Evolutionary conservation across 2,113 vertebrate species (phyloP).

Genomic region (Petroica traversi): DNA sequence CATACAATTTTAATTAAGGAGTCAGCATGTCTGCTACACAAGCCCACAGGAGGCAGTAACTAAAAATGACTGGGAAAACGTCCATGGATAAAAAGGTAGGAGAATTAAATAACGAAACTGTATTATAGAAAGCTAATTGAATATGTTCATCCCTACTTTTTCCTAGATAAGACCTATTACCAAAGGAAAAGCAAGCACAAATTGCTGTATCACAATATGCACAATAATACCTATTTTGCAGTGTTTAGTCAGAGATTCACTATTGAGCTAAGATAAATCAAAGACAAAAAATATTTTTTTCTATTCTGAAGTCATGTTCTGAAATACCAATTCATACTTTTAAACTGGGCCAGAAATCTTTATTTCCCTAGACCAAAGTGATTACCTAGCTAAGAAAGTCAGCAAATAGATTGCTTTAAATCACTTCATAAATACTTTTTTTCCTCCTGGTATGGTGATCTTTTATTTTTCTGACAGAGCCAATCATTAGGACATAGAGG

Average conservation of each 20-base stretch:
- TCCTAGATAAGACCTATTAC: neutral
- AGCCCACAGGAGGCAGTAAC: slow-evolving; percentile 64
- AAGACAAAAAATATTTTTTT: neutral
- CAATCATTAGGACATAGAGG: slow-evolving; percentile 12
- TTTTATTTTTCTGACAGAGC: slow-evolving; percentile 17
- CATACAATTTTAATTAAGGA: slow-evolving; percentile 76
- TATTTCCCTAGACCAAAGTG: neutral
- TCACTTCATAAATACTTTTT: neutral
- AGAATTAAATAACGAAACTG: slow-evolving; percentile 35
- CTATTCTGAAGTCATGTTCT: neutral
- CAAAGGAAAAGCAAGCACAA: neutral
- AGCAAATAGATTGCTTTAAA: slow-evolving; percentile 3
- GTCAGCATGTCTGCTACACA: slow-evolving; percentile 66
- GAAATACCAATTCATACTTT: neutral
- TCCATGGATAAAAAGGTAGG: slow-evolving; percentile 41
- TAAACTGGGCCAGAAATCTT: neutral
- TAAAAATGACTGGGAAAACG: slow-evolving; percentile 55
- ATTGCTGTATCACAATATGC: neutral
- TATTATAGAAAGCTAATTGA: slow-evolving; percentile 41
- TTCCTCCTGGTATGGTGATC: neutral
- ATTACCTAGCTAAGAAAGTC: neutral
- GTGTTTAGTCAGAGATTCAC: neutral
- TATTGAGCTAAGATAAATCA: neutral
- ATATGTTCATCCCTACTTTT: neutral
- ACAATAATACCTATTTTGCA: neutral